These are phyloP conservation scores for Aphidius ervi DNA, from an alignment of 1,140 invertebrate genomes.

Conservation along the genomic window DNA sequence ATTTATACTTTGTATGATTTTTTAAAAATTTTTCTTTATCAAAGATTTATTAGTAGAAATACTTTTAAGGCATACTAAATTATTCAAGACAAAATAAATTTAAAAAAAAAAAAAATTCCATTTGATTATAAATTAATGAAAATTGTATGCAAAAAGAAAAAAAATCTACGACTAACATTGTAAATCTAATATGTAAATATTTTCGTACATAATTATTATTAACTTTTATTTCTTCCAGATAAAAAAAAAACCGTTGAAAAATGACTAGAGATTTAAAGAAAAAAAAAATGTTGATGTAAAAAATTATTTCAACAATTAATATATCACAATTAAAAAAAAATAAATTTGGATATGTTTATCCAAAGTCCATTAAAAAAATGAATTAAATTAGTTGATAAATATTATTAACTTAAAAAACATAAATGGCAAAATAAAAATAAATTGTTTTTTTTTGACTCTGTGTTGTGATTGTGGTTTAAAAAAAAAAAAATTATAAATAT, in stretches of 20 bases:
- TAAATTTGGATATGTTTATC: too few relatives aligned
- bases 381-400: too few relatives aligned
- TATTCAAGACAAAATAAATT: slow-evolving; percentile 27
- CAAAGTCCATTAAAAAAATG: too few relatives aligned
- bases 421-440: too few relatives aligned
- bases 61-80: slow-evolving; percentile 36
- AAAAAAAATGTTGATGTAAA: slow-evolving; percentile 9
- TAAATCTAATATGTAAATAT: slow-evolving; percentile 28
- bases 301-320: too few relatives aligned
- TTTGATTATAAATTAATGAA: slow-evolving; percentile 27
- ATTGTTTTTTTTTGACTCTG: slow-evolving; percentile 8
- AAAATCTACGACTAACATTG: slow-evolving; percentile 9
- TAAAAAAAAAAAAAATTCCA: slow-evolving; percentile 11
- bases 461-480: slow-evolving; percentile 17
- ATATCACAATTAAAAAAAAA: too few relatives aligned
- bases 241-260: slow-evolving; percentile 18
- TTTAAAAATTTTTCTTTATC: slow-evolving; percentile 34
- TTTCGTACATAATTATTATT: slow-evolving; percentile 24
- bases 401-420: too few relatives aligned
- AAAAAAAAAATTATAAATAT: background rate
- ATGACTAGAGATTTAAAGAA: slow-evolving; percentile 18
- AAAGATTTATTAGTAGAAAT: slow-evolving; percentile 40
- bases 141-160: slow-evolving; percentile 10
- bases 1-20: slow-evolving; percentile 9
- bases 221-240: slow-evolving; percentile 1